A percentile compares a stretch with the other conserved stretches of the same genome.
Conservation (phyloP, 2,113 vertebrate genomes). For the Stegostoma tigrinum region DNA sequence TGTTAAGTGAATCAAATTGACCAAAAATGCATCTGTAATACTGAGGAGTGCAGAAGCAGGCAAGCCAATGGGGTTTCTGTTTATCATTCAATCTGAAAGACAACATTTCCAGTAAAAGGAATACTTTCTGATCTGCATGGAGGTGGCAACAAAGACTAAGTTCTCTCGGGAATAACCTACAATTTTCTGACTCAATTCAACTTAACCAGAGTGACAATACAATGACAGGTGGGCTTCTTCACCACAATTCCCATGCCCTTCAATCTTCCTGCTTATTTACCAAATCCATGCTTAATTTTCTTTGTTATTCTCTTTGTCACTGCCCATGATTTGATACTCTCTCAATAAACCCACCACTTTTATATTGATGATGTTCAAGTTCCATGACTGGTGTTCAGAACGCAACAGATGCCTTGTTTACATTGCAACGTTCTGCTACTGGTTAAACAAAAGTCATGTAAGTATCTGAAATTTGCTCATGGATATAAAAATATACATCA, state of each 20-base stretch:
- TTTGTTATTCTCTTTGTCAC: not conserved
- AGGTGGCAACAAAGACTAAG: not conserved
- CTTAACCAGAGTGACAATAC: not conserved
- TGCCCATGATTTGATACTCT: not conserved
- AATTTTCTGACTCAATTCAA: not conserved
- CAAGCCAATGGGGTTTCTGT: not conserved
- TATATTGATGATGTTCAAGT: not conserved
- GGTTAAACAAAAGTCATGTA: not conserved
- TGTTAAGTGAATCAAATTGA: no score
- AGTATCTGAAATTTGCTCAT: not conserved
- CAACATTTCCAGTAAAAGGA: not conserved
- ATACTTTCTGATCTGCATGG: not conserved
- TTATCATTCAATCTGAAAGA: not conserved
- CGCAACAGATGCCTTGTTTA: not conserved
- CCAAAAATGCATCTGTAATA: no score
- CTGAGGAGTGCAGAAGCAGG: not conserved
- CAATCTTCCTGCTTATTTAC: not conserved
- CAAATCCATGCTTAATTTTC: no score
- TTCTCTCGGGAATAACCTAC: not conserved
- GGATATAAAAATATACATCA: not conserved
- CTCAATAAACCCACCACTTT: not conserved
- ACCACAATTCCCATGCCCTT: not conserved
- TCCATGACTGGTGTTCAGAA: not conserved
- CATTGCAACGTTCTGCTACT: not conserved
- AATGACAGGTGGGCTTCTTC: not conserved